Evolutionary conservation across 2,888 invertebrate species (phyloP), one percentile per base, ranked within the genome.

Genomic region (Cremastinae sp.): DNA sequence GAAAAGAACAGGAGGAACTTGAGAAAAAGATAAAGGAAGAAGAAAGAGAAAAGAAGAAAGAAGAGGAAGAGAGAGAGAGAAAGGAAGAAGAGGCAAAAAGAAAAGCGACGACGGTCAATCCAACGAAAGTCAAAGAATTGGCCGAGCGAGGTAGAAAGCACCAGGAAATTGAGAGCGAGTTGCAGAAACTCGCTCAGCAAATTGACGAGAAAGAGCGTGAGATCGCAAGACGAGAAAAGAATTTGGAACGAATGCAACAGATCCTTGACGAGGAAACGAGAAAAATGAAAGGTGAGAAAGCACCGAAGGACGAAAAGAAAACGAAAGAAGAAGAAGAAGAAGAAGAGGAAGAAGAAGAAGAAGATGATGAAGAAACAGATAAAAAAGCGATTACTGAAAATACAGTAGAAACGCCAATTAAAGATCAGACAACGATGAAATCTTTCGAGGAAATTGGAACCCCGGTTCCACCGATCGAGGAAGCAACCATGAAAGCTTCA

Each of bases 211-310:
- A 43, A 0, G 78, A 78, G 2, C 20, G 68, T 10, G 78, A 80
- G 36, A 14, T 83, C 20, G 58, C 62, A 20, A 47, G 45, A 0
- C 20, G 79, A 5, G 34, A 36, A 79, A 10, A 72, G 71, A 38
- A 28, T 28, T 28, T 28, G 18, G 47, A 47, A 36, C 41, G 12
- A 8, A 56, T 69, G 2, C 47, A 78, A 0, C 49, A 80, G 2
- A 43, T 72, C 2, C 14, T 80, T 2, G 71, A 79, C 0, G 20
- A 78, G 8, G 79, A 84, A 41, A 16, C 83, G 8, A 61, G 78
- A 38, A 49, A 61, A 0, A n/a, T 83, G 10, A 71, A 81, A 41
- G 5, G 53, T 0, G 10, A 78, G 5, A 41, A 81, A 7, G 12
- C 70, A 0, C 14, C 28, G 4, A 65, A 54, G 0, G n/a, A n/a